These are phyloP conservation scores for Anas bahamensis DNA, from an alignment of 2,797 vertebrate genomes.

Conservation along the genomic window DNA sequence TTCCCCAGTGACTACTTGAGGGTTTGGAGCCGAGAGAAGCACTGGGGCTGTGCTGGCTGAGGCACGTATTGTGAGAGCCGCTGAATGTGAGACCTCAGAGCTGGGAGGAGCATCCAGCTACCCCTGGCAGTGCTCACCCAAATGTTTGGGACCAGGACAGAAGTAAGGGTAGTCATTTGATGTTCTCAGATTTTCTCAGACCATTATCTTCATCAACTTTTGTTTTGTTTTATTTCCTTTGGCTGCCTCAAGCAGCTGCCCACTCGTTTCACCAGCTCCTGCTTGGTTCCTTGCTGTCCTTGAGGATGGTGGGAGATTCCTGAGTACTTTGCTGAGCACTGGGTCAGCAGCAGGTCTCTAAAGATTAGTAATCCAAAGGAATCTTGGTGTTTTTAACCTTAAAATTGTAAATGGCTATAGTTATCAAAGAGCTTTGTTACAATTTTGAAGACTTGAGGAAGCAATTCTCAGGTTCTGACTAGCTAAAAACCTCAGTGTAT, in stretches of 20 bases:
- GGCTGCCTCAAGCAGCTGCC: background rate
- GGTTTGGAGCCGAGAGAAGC: background rate
- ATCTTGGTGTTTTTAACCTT: background rate
- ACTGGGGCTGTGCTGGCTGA: background rate
- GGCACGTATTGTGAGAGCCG: background rate
- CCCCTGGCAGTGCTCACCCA: background rate
- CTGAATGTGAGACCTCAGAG: background rate
- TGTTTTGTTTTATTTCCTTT: background rate
- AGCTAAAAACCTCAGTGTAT: background rate
- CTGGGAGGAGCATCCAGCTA: background rate
- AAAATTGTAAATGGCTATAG: background rate
- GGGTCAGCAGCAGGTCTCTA: background rate
- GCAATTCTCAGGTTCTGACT: background rate
- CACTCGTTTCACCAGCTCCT: background rate
- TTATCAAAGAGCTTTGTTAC: background rate
- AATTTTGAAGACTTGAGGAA: background rate
- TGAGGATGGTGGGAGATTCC: background rate
- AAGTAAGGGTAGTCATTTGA: background rate
- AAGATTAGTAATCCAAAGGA: background rate
- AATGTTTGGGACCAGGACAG: background rate
- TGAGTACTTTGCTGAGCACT: background rate
- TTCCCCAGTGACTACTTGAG: background rate
- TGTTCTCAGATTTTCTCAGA: background rate
- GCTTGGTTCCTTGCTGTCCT: background rate
- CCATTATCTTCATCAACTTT: background rate